These are phyloP conservation scores for Microctenopoma stevenorrisi DNA, from an alignment of 2,797 vertebrate genomes.

Conservation along the genomic window DNA sequence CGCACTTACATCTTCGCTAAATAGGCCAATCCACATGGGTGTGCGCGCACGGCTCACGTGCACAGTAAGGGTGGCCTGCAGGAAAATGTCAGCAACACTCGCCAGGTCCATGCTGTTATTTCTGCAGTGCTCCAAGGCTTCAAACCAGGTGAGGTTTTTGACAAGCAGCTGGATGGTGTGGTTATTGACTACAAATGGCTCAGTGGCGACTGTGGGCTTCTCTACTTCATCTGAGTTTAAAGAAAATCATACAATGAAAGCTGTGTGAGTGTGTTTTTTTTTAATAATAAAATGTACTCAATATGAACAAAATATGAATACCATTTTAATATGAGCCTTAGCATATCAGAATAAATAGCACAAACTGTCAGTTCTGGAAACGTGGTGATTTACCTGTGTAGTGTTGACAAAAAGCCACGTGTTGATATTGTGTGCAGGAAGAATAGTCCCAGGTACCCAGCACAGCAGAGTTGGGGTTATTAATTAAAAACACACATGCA, in stretches of 20 bases:
- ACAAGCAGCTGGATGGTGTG: conserved; percentile 86
- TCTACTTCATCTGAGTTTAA: conserved; percentile 74
- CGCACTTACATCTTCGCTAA: conserved; percentile 87
- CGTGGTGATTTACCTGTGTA: conserved; percentile 83
- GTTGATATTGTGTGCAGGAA: conserved; percentile 82
- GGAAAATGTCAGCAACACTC: conserved; percentile 87
- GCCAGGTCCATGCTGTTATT: conserved; percentile 85
- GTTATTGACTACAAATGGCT: conserved; percentile 76
- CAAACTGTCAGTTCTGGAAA: background rate
- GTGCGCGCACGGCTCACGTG: conserved; percentile 72
- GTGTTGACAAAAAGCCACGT: conserved; percentile 88
- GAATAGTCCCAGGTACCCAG: conserved; percentile 94
- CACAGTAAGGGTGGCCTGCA: conserved; percentile 89
- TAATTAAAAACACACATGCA: conserved; percentile 88
- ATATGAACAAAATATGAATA: background rate
- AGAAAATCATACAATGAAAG: background rate
- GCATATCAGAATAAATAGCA: background rate
- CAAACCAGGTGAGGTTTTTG: conserved; percentile 89
- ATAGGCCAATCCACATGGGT: conserved; percentile 94
- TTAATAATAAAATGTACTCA: background rate
- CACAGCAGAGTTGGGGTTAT: conserved; percentile 85
- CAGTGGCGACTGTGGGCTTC: conserved; percentile 59
- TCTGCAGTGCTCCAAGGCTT: conserved; percentile 84
- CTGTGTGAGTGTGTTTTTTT: background rate
- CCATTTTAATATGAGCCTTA: background rate